These are phyloP conservation scores for Erebia palarica DNA, from an alignment of 2,888 invertebrate species.

Conservation along the genomic window DNA sequence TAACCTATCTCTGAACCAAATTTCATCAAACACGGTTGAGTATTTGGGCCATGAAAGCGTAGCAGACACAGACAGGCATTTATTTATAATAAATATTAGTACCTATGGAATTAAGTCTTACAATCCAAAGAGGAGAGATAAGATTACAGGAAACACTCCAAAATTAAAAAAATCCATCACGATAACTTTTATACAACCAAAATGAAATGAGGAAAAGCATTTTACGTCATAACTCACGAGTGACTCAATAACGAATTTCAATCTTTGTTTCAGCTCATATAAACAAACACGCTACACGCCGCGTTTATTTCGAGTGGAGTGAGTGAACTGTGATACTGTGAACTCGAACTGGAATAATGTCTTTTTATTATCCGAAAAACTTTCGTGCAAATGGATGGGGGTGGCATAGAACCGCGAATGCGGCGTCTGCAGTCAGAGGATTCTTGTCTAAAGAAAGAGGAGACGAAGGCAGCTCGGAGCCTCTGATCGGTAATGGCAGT, in stretches of 20 bases:
- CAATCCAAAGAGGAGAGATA: no score
- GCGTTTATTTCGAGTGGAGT: conserved; percentile 27
- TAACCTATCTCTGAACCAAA: no score
- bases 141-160: no score
- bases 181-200: no score
- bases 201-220: conserved; percentile 1
- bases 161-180: no score
- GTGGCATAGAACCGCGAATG: conserved; percentile 66
- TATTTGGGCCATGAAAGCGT: no score
- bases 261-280: conserved; percentile 36
- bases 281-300: conserved; percentile 25
- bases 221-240: conserved; percentile 20
- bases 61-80: no score
- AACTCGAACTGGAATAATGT: conserved; percentile 38
- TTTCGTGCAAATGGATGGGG: conserved; percentile 77
- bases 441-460: conserved; percentile 68
- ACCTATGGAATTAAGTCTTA: no score
- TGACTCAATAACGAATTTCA: conserved; percentile 29
- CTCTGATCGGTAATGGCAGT: conserved; percentile 54
- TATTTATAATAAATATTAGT: no score
- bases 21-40: no score
- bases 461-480: conserved; percentile 54
- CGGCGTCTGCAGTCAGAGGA: conserved; percentile 63
- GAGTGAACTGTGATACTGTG: conserved; percentile 40
- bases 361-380: conserved; percentile 73